phyloP scores from a whole-genome alignment of 1,140 invertebrate genomes.

The Apis dorsata region DNA sequence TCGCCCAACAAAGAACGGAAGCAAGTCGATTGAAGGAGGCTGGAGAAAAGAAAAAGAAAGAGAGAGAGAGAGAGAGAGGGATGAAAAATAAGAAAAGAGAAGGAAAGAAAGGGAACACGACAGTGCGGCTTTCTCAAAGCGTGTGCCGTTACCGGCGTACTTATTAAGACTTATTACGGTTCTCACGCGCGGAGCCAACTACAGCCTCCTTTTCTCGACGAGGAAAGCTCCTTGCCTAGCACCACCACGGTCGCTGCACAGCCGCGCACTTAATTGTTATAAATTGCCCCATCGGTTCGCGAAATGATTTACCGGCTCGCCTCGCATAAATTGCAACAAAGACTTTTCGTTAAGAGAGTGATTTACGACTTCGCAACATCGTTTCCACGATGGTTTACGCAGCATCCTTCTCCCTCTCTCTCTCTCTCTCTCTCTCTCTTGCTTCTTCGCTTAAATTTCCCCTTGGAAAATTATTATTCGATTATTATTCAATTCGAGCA shows the following conservation, averaged over 20 bases:
- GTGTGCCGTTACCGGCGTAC: slow-evolving; percentile 37
- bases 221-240: slow-evolving; percentile 45
- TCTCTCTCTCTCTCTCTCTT: neutral
- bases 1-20: neutral
- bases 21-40: neutral
- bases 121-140: slow-evolving; percentile 34
- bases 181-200: slow-evolving; percentile 50
- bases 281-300: slow-evolving; percentile 77
- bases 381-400: slow-evolving; percentile 27
- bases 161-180: slow-evolving; percentile 64
- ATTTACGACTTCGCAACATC: slow-evolving; percentile 71
- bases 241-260: slow-evolving; percentile 2
- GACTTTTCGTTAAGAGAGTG: slow-evolving; percentile 77
- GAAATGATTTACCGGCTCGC: slow-evolving; percentile 76
- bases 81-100: neutral
- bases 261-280: slow-evolving; percentile 76
- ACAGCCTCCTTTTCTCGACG: slow-evolving; percentile 45
- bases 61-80: neutral
- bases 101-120: neutral
- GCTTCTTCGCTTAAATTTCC: neutral
- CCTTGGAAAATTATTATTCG: slow-evolving; percentile 52
- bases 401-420: neutral
- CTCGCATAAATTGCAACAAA: slow-evolving; percentile 78
- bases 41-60: neutral
- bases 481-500: slow-evolving; percentile 22